Conservation (phyloP, 2,888 invertebrate species). For the Meganola albula region DNA sequence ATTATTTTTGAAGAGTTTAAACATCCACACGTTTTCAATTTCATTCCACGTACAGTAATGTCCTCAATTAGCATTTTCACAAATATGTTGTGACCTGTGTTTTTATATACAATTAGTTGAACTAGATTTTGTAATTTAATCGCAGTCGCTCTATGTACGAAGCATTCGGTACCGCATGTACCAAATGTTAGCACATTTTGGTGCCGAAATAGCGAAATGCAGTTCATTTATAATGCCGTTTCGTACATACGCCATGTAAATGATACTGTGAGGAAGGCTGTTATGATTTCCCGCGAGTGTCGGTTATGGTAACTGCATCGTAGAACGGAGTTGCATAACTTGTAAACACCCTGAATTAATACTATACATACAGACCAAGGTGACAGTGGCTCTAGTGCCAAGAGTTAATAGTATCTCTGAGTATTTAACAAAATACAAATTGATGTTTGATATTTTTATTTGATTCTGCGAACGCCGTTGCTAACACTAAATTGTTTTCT, state of each 20-base stretch:
- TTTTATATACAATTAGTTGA: conserved; percentile 32
- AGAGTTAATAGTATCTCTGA: too few species aligned
- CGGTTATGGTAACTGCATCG: background rate
- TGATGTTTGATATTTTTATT: too few species aligned
- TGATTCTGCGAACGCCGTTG: too few species aligned
- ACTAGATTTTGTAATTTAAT: conserved; percentile 30
- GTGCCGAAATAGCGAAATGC: conserved; percentile 8
- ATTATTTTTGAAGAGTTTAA: too few species aligned
- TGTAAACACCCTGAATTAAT: too few species aligned
- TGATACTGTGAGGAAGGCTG: background rate
- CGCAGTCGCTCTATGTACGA: conserved; percentile 21
- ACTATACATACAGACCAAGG: too few species aligned
- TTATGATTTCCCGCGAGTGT: background rate
- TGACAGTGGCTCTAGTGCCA: too few species aligned
- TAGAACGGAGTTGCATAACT: background rate
- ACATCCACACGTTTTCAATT: conserved; percentile 20
- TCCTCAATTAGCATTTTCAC: conserved; percentile 28
- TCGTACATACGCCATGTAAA: background rate
- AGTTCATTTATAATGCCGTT: background rate
- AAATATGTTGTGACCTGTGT: conserved; percentile 31
- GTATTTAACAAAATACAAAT: too few species aligned
- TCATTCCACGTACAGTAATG: conserved; percentile 17
- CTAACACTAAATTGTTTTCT: too few species aligned
- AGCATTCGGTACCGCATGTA: conserved; percentile 26
- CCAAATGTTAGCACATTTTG: conserved; percentile 24